Conservation (phyloP, 2,797 vertebrate species). For the Syngnathus rostellatus region DNA sequence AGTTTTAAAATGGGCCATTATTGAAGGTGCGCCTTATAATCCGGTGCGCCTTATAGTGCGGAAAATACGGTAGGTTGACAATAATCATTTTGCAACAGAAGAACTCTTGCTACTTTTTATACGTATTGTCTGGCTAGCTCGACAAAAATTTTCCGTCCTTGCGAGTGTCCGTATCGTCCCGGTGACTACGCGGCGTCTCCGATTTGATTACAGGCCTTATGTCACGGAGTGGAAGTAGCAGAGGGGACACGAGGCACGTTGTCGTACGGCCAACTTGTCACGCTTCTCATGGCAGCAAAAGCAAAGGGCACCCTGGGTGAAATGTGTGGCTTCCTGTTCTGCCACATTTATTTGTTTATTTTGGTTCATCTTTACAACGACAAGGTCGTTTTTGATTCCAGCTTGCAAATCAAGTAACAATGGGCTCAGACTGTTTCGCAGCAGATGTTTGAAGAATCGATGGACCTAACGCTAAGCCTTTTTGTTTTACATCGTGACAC, state of each 20-base stretch:
- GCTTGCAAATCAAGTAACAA: neutral
- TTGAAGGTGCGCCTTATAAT: too few species aligned
- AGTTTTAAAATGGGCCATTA: too few species aligned
- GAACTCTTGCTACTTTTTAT: too few species aligned
- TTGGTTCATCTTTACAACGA: neutral
- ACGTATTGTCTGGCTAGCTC: neutral
- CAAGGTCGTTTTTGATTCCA: slow-evolving; percentile 15
- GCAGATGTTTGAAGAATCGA: too few species aligned
- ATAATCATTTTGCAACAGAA: too few species aligned
- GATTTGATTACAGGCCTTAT: neutral
- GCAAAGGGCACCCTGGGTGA: neutral
- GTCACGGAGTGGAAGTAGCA: slow-evolving; percentile 9
- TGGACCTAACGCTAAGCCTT: too few species aligned
- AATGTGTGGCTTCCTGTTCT: slow-evolving; percentile 11
- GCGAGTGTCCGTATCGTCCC: neutral
- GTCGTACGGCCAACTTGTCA: slow-evolving; percentile 15
- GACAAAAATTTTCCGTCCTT: neutral
- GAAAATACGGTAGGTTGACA: too few species aligned
- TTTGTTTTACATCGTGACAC: too few species aligned
- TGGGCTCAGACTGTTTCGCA: neutral
- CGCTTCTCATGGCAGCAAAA: slow-evolving; percentile 10
- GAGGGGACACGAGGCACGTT: slow-evolving; percentile 13
- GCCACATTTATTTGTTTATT: neutral
- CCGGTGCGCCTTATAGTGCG: too few species aligned
- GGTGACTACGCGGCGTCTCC: neutral